Conservation (phyloP, 2,797 vertebrate genomes). For the Darevskia nairensis region DNA sequence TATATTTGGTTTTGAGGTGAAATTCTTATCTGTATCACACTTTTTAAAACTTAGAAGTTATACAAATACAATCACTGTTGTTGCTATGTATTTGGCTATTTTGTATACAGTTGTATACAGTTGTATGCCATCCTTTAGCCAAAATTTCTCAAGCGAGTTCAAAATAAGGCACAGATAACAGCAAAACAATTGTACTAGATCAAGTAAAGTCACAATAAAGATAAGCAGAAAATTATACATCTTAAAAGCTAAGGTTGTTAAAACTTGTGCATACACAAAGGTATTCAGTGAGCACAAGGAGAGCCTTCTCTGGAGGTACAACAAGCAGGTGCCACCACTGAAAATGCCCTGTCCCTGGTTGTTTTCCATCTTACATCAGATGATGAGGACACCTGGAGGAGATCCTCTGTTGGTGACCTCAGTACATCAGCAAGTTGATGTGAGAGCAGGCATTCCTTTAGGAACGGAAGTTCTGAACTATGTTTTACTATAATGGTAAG, state of each 20-base stretch:
- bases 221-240: background rate
- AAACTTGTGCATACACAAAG: background rate
- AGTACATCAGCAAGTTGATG: too few species aligned
- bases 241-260: background rate
- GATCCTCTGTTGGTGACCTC: too few species aligned
- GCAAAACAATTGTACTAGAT: background rate
- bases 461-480: too few species aligned
- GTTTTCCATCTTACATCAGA: too few species aligned
- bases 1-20: background rate
- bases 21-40: background rate
- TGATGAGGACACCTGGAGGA: too few species aligned
- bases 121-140: background rate
- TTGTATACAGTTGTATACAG: background rate
- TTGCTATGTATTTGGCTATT: background rate
- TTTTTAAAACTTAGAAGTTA: background rate
- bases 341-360: too few species aligned
- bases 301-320: too few species aligned
- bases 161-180: background rate
- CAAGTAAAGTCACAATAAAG: background rate
- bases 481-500: too few species aligned
- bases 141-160: background rate
- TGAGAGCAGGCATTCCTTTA: too few species aligned
- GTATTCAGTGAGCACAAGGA: background rate
- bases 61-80: too few species aligned
- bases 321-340: too few species aligned